Evolutionary conservation across 2,888 invertebrate species (phyloP).

Genomic region (Antheraea yamamai): DNA sequence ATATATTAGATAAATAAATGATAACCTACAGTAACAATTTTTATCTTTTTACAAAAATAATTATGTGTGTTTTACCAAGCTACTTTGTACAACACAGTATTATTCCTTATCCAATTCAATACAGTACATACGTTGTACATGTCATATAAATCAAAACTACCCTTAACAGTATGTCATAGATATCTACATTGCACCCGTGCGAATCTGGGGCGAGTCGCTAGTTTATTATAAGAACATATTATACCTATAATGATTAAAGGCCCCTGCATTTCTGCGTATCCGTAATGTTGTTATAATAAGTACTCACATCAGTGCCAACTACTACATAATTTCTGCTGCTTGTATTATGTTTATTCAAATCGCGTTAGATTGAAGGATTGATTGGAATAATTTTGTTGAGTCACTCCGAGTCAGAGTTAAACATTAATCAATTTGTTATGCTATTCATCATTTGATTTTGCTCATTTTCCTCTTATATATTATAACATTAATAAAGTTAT

Average conservation of each 20-base stretch:
- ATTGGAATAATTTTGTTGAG: slow-evolving; percentile 1
- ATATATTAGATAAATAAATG: too few relatives aligned
- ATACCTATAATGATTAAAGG: not conserved
- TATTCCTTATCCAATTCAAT: too few relatives aligned
- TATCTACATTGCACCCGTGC: too few relatives aligned
- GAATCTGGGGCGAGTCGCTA: too few relatives aligned
- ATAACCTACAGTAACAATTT: too few relatives aligned
- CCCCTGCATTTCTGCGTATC: not conserved
- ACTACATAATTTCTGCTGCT: not conserved
- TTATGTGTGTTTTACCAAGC: too few relatives aligned
- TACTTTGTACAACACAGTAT: too few relatives aligned
- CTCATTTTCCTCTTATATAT: not conserved
- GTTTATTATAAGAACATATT: too few relatives aligned
- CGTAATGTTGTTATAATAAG: not conserved
- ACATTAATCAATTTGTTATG: slow-evolving; percentile 1
- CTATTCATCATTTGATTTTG: not conserved
- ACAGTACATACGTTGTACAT: too few relatives aligned
- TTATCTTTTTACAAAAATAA: too few relatives aligned
- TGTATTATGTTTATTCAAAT: not conserved
- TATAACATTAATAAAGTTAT: not conserved
- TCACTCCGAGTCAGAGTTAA: not conserved
- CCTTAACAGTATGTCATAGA: too few relatives aligned
- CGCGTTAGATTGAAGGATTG: not conserved
- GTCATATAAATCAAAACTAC: too few relatives aligned
- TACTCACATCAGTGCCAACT: not conserved